Evolutionary conservation across 2,113 vertebrate species (phyloP).

Genomic region (Pomatostomus ruficeps): DNA sequence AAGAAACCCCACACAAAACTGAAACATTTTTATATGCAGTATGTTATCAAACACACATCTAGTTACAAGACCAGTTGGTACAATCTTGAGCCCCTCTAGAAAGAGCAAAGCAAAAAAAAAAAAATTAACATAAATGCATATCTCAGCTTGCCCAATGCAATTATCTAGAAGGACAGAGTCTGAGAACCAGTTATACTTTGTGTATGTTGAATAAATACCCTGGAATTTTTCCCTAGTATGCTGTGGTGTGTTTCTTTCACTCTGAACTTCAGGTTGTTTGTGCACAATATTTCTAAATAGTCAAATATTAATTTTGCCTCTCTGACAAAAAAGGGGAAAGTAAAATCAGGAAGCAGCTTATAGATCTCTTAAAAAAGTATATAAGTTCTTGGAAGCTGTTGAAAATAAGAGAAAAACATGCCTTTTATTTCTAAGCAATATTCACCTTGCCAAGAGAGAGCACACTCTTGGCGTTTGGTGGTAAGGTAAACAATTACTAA

Average conservation of each 20-base stretch:
- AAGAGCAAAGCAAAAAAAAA: background rate
- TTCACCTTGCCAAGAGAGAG: background rate
- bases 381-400: background rate
- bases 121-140: rapidly evolving
- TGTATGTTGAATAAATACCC: background rate
- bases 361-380: background rate
- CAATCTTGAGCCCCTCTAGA: background rate
- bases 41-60: background rate
- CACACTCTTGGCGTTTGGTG: background rate
- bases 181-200: background rate
- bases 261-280: background rate
- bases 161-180: background rate
- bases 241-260: background rate
- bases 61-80: background rate
- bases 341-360: background rate
- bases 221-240: background rate
- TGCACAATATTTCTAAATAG: background rate
- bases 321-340: background rate
- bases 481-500: background rate
- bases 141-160: background rate
- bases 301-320: background rate
- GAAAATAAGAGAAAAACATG: background rate
- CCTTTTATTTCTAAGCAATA: background rate
- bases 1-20: background rate
- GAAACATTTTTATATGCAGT: background rate